A percentile compares a stretch with the other conserved stretches of the same genome.
Conservation (phyloP, 2,113 vertebrate species). For the Mustela lutreola region DNA sequence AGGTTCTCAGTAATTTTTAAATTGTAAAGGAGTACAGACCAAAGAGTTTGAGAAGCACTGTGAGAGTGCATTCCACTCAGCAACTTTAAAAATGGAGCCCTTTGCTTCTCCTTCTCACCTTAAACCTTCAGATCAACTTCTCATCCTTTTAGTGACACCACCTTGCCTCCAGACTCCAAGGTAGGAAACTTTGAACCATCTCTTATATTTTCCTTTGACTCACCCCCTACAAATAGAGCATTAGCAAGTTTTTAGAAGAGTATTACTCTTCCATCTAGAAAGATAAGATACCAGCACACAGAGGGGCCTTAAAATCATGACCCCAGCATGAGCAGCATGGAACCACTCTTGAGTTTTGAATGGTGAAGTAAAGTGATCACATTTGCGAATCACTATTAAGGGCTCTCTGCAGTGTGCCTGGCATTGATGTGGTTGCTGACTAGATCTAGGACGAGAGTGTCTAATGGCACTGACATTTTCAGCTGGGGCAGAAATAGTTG, state of each 20-base stretch:
- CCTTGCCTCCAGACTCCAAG: neutral
- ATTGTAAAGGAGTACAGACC: neutral
- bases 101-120: neutral
- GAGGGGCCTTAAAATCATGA: too few species aligned
- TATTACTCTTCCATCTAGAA: neutral
- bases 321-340: too few species aligned
- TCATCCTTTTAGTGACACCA: neutral
- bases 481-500: rapidly evolving
- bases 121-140: neutral
- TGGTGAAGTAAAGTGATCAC: neutral
- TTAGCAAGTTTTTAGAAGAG: neutral
- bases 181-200: neutral
- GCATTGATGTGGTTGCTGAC: neutral
- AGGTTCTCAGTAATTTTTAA: neutral
- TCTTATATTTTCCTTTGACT: neutral
- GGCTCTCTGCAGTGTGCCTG: neutral
- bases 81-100: neutral
- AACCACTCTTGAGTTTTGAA: neutral
- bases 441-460: neutral
- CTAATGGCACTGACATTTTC: neutral
- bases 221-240: neutral
- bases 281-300: neutral
- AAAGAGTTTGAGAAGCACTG: neutral
- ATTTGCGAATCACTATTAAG: neutral
- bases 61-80: neutral